Evolutionary conservation across 1,140 invertebrate genomes (phyloP), one percentile per base, ranked within the genome.

Genomic region (Hermetia illucens): DNA sequence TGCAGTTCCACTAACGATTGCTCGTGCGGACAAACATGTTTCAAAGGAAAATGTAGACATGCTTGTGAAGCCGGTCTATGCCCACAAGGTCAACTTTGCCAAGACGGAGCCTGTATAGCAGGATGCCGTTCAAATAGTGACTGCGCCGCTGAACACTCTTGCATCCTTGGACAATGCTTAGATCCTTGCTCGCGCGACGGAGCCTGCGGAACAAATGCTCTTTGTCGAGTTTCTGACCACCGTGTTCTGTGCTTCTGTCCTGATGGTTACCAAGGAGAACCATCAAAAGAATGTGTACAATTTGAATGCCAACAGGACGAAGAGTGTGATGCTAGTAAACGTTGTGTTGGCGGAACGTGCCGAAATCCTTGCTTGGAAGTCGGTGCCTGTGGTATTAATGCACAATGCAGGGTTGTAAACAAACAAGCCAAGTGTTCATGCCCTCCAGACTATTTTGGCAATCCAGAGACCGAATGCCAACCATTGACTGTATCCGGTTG

Each of bases 171-270:
- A 30, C 74, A 79, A 48, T 93, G 89, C 51, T 62, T 71, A 16
- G 71, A 86, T 55, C 83, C 84, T 1, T 92, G 88, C 50, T 59
- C 65, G 16, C 61, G 61, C 9, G 68, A 71, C 30, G 63, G 63
- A 47, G 69, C 73, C 35, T 84, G 82, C 52, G 78, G 85, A 25
- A 67, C 74, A 44, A 84, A 80, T 62, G 84, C 82, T 5, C 49
- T 80, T 1, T 86, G 82, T 53, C 70, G 72, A 38, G 71, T 82
- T 2, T 77, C 75, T 1, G 77, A 82, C 39, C 83, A 86, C 55
- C 68, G 75, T 22, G 77, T 82, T n/a, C 67, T 89, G 1, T 91
- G 86, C 51, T 67, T 81, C 15, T 92, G 86, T 58, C 85, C 85
- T 1, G 80, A 82, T 50, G 85, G 85, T 4, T 87, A 70, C 42